Evolutionary conservation across 2,888 invertebrate species (phyloP).

Genomic region (Conops quadrifasciatus): DNA sequence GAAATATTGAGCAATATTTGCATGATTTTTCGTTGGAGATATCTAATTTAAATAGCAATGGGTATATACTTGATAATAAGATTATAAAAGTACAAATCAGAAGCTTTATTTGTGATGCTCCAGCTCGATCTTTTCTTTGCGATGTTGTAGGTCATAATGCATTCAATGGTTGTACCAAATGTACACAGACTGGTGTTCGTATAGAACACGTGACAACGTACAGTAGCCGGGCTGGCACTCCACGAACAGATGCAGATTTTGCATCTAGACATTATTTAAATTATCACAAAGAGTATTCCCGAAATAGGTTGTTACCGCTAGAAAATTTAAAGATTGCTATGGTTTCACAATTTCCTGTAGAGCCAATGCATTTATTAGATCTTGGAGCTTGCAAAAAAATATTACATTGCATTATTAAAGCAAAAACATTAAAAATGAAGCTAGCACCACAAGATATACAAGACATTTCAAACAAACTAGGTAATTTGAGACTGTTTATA

Average conservation of each 20-base stretch:
- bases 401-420: slow-evolving; percentile 1
- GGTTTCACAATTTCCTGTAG: slow-evolving; percentile 46
- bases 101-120: slow-evolving; percentile 43
- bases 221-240: slow-evolving; percentile 13
- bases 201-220: slow-evolving; percentile 33
- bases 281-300: slow-evolving; percentile 30
- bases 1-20: slow-evolving; percentile 26
- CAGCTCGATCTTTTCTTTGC: slow-evolving; percentile 38
- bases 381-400: slow-evolving; percentile 41
- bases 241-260: slow-evolving; percentile 32
- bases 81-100: slow-evolving; percentile 33
- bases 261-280: slow-evolving; percentile 13
- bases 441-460: slow-evolving; percentile 31
- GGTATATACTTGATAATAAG: slow-evolving; percentile 21
- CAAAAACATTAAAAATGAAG: slow-evolving; percentile 36
- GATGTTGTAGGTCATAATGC: slow-evolving; percentile 35
- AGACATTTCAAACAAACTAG: slow-evolving; percentile 38
- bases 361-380: slow-evolving; percentile 49
- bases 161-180: slow-evolving; percentile 35
- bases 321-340: slow-evolving; percentile 43
- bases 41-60: slow-evolving; percentile 11
- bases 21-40: slow-evolving; percentile 34
- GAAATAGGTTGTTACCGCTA: slow-evolving; percentile 38
- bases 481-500: slow-evolving; percentile 29
- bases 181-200: slow-evolving; percentile 34